These are phyloP conservation scores for Sphaeramia orbicularis DNA, from an alignment of 2,797 vertebrate species.

Conservation along the genomic window DNA sequence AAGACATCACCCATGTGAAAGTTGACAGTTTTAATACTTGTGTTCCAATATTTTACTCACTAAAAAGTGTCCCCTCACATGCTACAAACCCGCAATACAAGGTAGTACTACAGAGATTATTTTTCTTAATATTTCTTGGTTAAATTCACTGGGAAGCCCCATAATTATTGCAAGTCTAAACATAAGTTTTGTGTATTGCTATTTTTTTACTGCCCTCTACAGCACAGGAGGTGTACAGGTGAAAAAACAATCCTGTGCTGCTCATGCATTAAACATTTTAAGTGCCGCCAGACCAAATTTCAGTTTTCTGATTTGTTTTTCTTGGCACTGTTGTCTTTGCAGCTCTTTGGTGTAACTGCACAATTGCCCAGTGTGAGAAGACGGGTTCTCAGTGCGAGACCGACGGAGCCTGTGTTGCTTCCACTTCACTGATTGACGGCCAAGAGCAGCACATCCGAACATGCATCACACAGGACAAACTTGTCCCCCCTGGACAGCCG, in stretches of 20 bases:
- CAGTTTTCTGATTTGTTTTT: background rate
- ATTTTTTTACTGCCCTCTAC: background rate
- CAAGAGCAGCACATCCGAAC: constrained; percentile 91
- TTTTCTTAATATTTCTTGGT: too few species aligned
- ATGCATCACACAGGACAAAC: constrained; percentile 89
- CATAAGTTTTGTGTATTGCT: background rate
- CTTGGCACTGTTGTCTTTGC: background rate
- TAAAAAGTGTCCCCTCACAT: too few species aligned
- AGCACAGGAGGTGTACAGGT: constrained; percentile 1
- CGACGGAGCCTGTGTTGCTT: constrained; percentile 97
- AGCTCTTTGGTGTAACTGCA: constrained; percentile 93
- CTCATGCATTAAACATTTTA: background rate
- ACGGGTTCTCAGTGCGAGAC: constrained; percentile 94
- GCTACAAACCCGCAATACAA: too few species aligned
- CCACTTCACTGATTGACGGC: constrained; percentile 90
- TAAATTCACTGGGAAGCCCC: background rate
- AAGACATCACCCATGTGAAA: background rate
- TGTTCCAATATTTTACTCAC: background rate
- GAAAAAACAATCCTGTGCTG: background rate
- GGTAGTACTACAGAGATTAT: too few species aligned
- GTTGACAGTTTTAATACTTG: background rate
- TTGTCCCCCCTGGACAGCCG: constrained; percentile 94
- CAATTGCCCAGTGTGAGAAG: constrained; percentile 88
- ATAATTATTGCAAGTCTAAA: background rate
- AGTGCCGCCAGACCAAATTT: too few species aligned